phyloP scores from a whole-genome alignment of 1,140 invertebrate species.

The Drosophila sp. region DNA sequence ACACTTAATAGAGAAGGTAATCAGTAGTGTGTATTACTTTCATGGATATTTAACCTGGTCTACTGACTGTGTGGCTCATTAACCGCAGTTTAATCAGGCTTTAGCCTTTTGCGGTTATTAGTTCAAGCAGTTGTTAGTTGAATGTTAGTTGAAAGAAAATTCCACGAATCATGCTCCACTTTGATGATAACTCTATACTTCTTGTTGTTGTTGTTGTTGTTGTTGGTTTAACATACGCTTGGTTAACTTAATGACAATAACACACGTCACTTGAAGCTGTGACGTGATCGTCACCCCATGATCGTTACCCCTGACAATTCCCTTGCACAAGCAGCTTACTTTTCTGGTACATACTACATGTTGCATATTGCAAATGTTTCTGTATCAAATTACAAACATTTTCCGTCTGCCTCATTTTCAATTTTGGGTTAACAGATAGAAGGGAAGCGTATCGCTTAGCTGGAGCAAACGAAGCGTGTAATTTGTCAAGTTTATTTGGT shows the following conservation, averaged over 20 bases:
- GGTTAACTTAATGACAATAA: constrained; percentile 50
- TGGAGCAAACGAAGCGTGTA: constrained; percentile 65
- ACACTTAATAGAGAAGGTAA: neutral
- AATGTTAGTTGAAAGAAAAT: constrained; percentile 40
- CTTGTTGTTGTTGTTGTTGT: constrained; percentile 32
- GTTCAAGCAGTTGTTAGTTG: constrained; percentile 59
- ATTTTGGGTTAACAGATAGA: neutral
- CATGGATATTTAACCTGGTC: constrained; percentile 3
- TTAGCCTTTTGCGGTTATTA: constrained; percentile 76
- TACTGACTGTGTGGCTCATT: constrained; percentile 60
- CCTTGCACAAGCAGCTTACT: constrained; percentile 4
- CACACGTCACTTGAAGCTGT: constrained; percentile 12
- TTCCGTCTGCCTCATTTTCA: constrained; percentile 46
- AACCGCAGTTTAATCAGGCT: constrained; percentile 80
- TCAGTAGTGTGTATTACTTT: neutral
- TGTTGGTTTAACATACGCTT: constrained; percentile 46
- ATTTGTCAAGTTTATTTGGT: constrained; percentile 82
- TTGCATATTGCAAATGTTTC: constrained; percentile 38
- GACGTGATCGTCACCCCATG: constrained; percentile 28
- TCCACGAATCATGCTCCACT: constrained; percentile 25
- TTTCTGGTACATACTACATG: constrained; percentile 1
- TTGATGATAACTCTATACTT: constrained; percentile 21
- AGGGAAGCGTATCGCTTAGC: constrained; percentile 10
- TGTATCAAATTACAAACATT: constrained; percentile 59
- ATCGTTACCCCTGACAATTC: constrained; percentile 14